Conservation (phyloP, 1,140 invertebrate genomes). For the Ptiloglossa arizonensis region DNA sequence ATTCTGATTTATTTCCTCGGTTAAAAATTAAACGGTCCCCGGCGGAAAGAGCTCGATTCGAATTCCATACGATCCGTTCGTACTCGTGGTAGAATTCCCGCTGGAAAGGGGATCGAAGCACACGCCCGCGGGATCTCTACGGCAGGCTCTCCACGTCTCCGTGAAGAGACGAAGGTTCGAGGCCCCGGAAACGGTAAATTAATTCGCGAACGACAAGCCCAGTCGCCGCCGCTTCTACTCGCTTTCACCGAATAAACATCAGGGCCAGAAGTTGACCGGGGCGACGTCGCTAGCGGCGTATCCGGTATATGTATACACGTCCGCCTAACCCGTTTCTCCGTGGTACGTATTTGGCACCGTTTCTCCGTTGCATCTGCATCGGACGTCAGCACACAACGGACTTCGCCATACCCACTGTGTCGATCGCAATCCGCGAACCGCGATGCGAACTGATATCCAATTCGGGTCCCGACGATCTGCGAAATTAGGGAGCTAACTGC, state of each 20-base stretch:
- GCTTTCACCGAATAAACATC: slow-evolving; percentile 73
- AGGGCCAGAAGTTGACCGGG: slow-evolving; percentile 73
- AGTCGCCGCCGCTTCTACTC: slow-evolving; percentile 58
- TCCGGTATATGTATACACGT: slow-evolving; percentile 55
- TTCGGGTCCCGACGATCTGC: slow-evolving; percentile 47
- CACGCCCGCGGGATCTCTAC: not conserved
- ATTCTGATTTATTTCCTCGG: not conserved
- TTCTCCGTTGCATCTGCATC: slow-evolving; percentile 64
- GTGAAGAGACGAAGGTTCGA: slow-evolving; percentile 20
- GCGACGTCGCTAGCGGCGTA: slow-evolving; percentile 37
- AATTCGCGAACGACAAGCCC: slow-evolving; percentile 75
- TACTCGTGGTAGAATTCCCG: not conserved
- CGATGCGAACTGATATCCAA: slow-evolving; percentile 44
- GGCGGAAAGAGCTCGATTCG: not conserved
- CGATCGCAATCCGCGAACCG: slow-evolving; percentile 48
- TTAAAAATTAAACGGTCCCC: slow-evolving; percentile 15
- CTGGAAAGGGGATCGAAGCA: slow-evolving; percentile 3
- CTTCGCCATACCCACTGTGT: slow-evolving; percentile 35
- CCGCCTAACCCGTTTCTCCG: slow-evolving; percentile 50
- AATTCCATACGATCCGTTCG: not conserved
- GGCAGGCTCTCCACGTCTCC: not conserved
- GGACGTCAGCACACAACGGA: slow-evolving; percentile 58
- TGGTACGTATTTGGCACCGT: slow-evolving; percentile 64
- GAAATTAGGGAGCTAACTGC: slow-evolving; percentile 52
- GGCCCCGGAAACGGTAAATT: slow-evolving; percentile 67